phyloP scores from a whole-genome alignment of 2,888 invertebrate genomes.

The Acronicta aceris region DNA sequence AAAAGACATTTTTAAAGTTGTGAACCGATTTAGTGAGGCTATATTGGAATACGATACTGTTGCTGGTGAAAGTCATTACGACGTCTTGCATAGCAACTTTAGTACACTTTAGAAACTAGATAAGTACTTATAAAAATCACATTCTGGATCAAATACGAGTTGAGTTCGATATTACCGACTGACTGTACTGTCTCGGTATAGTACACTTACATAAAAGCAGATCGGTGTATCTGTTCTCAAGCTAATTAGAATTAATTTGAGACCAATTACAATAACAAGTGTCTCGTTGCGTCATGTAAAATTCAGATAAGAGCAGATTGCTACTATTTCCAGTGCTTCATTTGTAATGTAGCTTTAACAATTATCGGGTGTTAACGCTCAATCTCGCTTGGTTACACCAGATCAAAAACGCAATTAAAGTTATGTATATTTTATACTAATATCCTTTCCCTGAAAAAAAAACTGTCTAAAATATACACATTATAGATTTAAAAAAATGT shows the following conservation, averaged over 20 bases:
- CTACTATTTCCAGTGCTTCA: background rate
- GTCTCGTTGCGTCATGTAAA: background rate
- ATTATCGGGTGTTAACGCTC: no score
- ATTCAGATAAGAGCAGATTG: constrained; percentile 8
- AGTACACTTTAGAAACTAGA: constrained; percentile 18
- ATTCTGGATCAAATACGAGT: background rate
- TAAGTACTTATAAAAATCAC: background rate
- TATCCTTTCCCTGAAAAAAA: no score
- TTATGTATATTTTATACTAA: no score
- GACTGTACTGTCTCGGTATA: background rate
- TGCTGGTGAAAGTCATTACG: constrained; percentile 28
- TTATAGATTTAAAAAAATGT: no score
- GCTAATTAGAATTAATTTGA: constrained; percentile 20
- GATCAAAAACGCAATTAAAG: no score
- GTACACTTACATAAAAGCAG: constrained; percentile 8
- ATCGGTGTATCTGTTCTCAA: constrained; percentile 19
- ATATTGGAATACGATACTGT: constrained; percentile 35
- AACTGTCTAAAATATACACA: no score
- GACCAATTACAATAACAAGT: constrained; percentile 7
- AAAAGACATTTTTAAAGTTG: constrained; percentile 37
- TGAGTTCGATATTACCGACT: background rate
- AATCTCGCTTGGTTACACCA: no score
- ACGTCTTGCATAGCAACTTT: constrained; percentile 17
- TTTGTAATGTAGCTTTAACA: constrained; percentile 2
- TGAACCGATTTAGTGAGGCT: constrained; percentile 14